phyloP scores from a whole-genome alignment of 2,797 vertebrate genomes.

The Urocyon cinereoargenteus region DNA sequence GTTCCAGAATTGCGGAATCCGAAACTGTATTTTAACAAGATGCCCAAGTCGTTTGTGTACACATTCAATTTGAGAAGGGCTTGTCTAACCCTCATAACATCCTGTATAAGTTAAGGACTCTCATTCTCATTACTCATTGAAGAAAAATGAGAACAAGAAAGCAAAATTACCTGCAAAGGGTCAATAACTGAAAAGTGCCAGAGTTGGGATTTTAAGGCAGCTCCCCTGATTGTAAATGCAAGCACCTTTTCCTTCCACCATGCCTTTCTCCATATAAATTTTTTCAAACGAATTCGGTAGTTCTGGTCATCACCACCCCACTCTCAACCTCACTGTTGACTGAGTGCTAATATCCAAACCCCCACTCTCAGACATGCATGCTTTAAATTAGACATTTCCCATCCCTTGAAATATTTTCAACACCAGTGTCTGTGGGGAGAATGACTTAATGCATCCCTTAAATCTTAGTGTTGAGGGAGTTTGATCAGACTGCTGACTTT shows the following conservation, averaged over 20 bases:
- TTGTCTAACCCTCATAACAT: background rate
- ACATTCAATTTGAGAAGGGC: background rate
- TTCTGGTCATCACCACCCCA: background rate
- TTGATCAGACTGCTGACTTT: background rate
- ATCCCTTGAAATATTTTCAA: constrained; percentile 28
- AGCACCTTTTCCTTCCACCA: background rate
- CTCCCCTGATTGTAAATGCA: constrained; percentile 2
- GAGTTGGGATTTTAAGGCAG: background rate
- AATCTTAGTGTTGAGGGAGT: background rate
- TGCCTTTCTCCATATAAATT: background rate
- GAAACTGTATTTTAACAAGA: constrained; percentile 46
- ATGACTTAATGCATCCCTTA: background rate
- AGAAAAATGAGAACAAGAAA: constrained; percentile 22
- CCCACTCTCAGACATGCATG: background rate
- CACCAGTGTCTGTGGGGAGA: background rate
- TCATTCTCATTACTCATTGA: background rate
- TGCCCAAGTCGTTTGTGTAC: background rate
- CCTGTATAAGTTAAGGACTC: background rate
- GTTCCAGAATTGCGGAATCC: background rate
- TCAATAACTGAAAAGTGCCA: constrained; percentile 11
- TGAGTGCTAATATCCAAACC: background rate
- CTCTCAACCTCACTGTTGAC: background rate
- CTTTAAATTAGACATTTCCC: background rate
- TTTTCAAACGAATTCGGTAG: background rate
- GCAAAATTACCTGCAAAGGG: background rate